Percentiles rank a stretch among this genome's conserved stretches.
phyloP scores from a whole-genome alignment of 2,888 invertebrate genomes.

The Hyppa rectilinea region DNA sequence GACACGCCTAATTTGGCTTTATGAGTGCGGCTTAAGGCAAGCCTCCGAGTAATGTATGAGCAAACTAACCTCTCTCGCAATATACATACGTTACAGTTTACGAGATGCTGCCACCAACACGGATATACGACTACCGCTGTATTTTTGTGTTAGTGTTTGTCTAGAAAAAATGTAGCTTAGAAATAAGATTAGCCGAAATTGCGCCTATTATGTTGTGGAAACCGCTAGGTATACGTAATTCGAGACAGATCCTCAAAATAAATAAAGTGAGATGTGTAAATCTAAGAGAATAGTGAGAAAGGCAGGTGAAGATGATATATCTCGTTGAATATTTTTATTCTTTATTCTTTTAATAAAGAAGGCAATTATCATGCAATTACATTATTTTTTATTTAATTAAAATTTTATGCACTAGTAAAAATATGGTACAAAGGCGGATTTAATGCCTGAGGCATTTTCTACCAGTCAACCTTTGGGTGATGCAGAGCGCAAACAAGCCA shows the following conservation, averaged over 20 bases:
- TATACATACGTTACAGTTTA: slow-evolving; percentile 72
- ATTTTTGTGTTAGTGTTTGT: slow-evolving; percentile 56
- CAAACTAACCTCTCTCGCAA: slow-evolving; percentile 74
- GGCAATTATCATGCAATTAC: too few relatives aligned
- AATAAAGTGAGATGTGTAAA: not conserved
- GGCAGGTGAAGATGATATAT: not conserved
- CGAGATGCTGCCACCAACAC: slow-evolving; percentile 51
- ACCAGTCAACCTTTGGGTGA: too few relatives aligned
- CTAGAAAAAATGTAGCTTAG: not conserved
- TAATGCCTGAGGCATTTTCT: too few relatives aligned
- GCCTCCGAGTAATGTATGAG: slow-evolving; percentile 75
- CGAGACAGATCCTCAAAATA: not conserved
- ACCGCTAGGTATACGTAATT: not conserved
- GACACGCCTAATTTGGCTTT: slow-evolving; percentile 85
- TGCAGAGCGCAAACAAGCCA: too few relatives aligned
- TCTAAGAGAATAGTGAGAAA: not conserved
- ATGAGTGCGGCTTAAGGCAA: slow-evolving; percentile 78
- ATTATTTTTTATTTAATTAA: too few relatives aligned
- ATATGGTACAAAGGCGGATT: too few relatives aligned
- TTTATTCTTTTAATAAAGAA: too few relatives aligned
- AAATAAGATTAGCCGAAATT: slow-evolving; percentile 7
- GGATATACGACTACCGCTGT: slow-evolving; percentile 44
- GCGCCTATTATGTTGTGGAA: not conserved
- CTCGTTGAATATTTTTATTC: not conserved
- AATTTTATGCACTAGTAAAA: too few relatives aligned